phyloP scores from a whole-genome alignment of 2,797 vertebrate species.

The Oophaga sylvatica region DNA sequence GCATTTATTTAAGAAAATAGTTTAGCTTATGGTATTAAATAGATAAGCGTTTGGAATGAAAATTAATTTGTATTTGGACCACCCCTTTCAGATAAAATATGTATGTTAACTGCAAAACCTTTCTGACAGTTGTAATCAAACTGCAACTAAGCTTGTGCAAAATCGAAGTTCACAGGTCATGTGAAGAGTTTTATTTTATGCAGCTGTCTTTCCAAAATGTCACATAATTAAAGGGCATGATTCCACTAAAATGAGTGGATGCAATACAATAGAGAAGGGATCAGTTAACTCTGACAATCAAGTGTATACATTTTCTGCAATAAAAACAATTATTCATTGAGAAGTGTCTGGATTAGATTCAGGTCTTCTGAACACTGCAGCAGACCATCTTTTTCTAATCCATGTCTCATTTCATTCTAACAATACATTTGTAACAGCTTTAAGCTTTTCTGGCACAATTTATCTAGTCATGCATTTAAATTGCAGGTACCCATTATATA shows the following conservation, averaged over 20 bases:
- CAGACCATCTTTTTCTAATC: constrained; percentile 9
- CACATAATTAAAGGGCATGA: constrained; percentile 35
- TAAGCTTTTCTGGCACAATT: background rate
- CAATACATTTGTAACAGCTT: constrained; percentile 35
- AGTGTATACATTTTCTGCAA: constrained; percentile 48
- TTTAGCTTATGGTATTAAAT: too few species aligned
- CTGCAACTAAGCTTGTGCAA: background rate
- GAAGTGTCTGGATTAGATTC: constrained; percentile 54
- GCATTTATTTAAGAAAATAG: too few species aligned
- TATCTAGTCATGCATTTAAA: constrained; percentile 27
- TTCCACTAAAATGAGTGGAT: constrained; percentile 35
- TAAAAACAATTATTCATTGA: constrained; percentile 60
- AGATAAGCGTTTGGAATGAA: too few species aligned
- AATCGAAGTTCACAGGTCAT: background rate
- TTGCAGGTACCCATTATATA: background rate
- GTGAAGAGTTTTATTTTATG: constrained; percentile 10
- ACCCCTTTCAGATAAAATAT: background rate
- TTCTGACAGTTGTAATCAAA: background rate
- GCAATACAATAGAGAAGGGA: constrained; percentile 29
- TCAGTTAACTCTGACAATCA: constrained; percentile 55
- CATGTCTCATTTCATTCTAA: constrained; percentile 46
- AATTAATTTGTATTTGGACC: too few species aligned
- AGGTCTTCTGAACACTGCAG: constrained; percentile 40
- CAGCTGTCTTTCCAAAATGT: constrained; percentile 30
- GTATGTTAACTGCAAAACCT: background rate